Base-by-base conservation (phyloP, 2,113 vertebrate genomes). In the Atrichornis clamosus region DNA sequence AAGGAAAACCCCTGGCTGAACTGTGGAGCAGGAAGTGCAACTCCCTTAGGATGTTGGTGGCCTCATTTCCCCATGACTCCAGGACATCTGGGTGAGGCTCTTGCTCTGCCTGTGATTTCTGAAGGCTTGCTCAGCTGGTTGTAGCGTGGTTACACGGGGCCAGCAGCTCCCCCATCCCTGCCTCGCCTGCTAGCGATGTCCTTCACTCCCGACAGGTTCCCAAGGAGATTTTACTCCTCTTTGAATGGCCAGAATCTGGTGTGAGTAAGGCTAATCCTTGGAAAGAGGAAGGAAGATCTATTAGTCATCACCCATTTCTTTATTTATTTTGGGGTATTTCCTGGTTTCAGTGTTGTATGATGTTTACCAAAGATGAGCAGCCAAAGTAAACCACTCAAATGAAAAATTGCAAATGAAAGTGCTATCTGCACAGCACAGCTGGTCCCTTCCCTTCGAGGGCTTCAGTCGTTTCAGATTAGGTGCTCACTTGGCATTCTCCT, bases 121-220 rank as follows among this genome's bases (percentile, higher is more conserved):
- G 53, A 63, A 55, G 0, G 5, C 28, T 64, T 69, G 23, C 74
- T 53, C 15, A 53, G 33, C 64, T 4, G 3, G 39, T 28, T 23
- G 22, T 28, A 53, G 8, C 0, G 3, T 17, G 19, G 7, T 26
- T 67, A 32, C 4, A 15, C 0, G 7, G 68, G 33, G 44, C 14
- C 4, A 33, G 16, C 32, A 59, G 8, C 5, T 21, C 35, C 16
- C 33, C 11, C 4, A 13, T 32, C 50, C 28, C 0, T 37, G 23
- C 35, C 37, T 78, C 39, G 28, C 2, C 2, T 30, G 5, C 22
- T n/a, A 44, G 32, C 14, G 10, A 9, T 58, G 28, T 55, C 52
- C 47, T 68, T 75, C 42, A 46, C 9, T 11, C 42, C 28, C 2
- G 1, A 35, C 11, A 13, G 26, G 11, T 37, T 39, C 70, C 19